Base-by-base conservation (phyloP, 2,888 invertebrate species). In the Diarsia rubi region DNA sequence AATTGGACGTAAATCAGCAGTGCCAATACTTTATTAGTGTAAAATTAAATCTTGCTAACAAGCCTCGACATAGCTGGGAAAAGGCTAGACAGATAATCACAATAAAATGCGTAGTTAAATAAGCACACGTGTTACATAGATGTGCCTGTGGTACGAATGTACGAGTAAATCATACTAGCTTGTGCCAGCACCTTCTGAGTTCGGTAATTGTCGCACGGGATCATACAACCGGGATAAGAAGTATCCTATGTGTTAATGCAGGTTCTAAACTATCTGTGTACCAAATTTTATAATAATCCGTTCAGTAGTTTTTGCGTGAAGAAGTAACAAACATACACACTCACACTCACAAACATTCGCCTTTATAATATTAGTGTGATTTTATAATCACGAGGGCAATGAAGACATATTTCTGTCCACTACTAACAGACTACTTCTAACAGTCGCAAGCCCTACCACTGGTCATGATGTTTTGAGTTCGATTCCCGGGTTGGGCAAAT, bases 1-100 rank as follows among this genome's bases (percentile, higher is more conserved):
- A 71, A 69, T 71, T 71, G 69, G 27, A n/a, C 16, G 12, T 69
- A 42, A 69, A 69, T 42, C 68, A 44, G 27, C n/a, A 31, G 31
- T 14, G n/a, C 37, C 37, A 37, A 37, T 37, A 12, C 14, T 42
- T 67, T 14, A 68, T 42, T 42, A 24, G 24, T 21, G 49, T 31
- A 11, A 49, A 47, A 49, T 49, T n/a, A n/a, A 31, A 49, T 31
- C 49, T 49, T 49, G 49, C 8, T 49, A 49, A 9, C 49, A 6
- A 49, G 47, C 47, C 47, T 5, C 45, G 16, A 45, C 16, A 45
- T 45, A n/a, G n/a, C n/a, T 47, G 47, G 49, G 9, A 8, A 49
- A 49, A 21, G 21, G 49, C 21, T 49, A 49, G 21, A 8, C 45
- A 47, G 19, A 47, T 47, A 16, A 19, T 8, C 8, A 49, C 8